phyloP scores from a whole-genome alignment of 2,888 invertebrate genomes.

The Cryptophagus acutangulus region DNA sequence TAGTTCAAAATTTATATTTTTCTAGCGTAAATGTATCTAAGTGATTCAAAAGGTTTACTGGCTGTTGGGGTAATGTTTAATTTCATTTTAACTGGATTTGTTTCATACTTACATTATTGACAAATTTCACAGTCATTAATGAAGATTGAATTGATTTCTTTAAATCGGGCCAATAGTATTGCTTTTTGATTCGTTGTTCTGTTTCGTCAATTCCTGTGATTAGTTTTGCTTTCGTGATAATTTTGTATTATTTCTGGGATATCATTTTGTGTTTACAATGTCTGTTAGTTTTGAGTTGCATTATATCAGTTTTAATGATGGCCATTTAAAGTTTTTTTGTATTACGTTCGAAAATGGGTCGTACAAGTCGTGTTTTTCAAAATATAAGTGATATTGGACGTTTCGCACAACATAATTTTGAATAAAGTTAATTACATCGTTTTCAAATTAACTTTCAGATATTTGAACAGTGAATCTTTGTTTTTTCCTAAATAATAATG shows the following conservation, averaged over 20 bases:
- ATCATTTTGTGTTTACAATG: background rate
- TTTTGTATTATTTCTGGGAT: background rate
- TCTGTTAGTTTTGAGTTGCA: background rate
- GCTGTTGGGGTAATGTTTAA: background rate
- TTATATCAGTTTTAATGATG: conserved; percentile 1
- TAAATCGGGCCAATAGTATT: background rate
- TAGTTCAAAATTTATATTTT: conserved; percentile 2
- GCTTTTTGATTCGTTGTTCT: too few relatives aligned
- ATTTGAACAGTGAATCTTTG: conserved; percentile 8
- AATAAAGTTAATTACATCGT: conserved; percentile 9
- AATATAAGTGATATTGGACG: conserved; percentile 12
- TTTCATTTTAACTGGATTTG: conserved; percentile 1
- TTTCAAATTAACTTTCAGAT: conserved; percentile 6
- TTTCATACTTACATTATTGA: conserved; percentile 6
- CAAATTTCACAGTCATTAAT: too few relatives aligned
- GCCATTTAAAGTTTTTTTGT: conserved; percentile 7
- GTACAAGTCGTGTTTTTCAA: conserved; percentile 10
- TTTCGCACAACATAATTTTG: conserved; percentile 5
- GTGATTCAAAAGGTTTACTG: conserved; percentile 2
- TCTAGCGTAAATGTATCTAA: background rate
- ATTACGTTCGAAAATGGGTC: conserved; percentile 12
- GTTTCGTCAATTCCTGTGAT: too few relatives aligned
- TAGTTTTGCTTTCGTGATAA: background rate
- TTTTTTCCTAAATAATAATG: conserved; percentile 9
- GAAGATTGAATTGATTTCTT: background rate